A percentile compares a stretch with the other conserved stretches of the same genome.
These are phyloP conservation scores for Hiodon alosoides DNA, from an alignment of 2,113 vertebrate genomes.

Conservation along the genomic window DNA sequence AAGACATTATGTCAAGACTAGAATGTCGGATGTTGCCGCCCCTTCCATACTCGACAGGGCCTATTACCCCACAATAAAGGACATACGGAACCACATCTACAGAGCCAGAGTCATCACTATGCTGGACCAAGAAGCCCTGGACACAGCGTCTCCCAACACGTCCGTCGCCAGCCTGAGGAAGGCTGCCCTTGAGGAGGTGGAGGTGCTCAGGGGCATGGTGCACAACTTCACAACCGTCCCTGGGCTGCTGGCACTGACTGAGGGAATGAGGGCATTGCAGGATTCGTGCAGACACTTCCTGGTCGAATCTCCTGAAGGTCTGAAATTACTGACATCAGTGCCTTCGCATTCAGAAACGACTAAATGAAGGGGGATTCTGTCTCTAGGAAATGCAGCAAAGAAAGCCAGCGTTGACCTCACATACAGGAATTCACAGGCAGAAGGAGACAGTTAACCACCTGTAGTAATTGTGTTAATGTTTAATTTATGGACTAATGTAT, in stretches of 20 bases:
- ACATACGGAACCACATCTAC: conserved; percentile 17
- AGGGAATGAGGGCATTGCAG: conserved; percentile 1
- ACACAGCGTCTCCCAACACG: neutral
- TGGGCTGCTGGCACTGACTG: neutral
- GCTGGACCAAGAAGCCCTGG: neutral
- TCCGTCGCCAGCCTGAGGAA: neutral
- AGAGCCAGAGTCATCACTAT: neutral
- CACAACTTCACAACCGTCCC: neutral
- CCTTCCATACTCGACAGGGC: neutral
- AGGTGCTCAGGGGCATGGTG: neutral
- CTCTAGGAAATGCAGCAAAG: no score
- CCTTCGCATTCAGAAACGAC: no score
- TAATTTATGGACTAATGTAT: no score
- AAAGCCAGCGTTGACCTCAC: no score
- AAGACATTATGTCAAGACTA: neutral
- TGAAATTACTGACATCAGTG: no score
- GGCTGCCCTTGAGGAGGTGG: neutral
- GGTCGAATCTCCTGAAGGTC: neutral
- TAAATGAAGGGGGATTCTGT: no score
- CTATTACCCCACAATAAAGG: neutral
- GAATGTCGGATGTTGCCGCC: conserved; percentile 8
- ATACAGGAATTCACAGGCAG: no score
- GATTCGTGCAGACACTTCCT: neutral
- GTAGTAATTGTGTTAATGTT: no score
- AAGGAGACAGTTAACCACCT: no score